A percentile compares a stretch with the other conserved stretches of the same genome.
These are phyloP conservation scores for Protobothrops flavoviridis DNA, from an alignment of 2,113 vertebrate genomes.

Conservation along the genomic window DNA sequence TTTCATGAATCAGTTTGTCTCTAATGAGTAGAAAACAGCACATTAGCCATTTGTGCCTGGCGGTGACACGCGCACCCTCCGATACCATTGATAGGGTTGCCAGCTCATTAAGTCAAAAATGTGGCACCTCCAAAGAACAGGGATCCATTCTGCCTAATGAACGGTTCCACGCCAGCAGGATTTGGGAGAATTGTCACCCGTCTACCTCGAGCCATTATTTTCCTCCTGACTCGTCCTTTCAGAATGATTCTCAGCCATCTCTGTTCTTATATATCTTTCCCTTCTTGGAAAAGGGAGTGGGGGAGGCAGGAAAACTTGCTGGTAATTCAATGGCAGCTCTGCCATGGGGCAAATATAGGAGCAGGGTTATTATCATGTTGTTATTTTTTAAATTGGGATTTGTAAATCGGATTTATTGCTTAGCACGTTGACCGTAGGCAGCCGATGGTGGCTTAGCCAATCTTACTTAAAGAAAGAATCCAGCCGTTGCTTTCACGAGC, in stretches of 20 bases:
- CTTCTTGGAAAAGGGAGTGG: neutral
- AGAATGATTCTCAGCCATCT: neutral
- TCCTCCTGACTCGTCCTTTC: neutral
- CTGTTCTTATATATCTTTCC: neutral
- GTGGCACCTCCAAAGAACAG: neutral
- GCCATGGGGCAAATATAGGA: neutral
- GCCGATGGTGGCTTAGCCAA: neutral
- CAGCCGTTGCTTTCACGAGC: neutral
- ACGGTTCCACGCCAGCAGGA: neutral
- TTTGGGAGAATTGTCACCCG: neutral
- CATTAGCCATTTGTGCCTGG: neutral
- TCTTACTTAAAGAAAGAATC: neutral
- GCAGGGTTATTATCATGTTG: neutral
- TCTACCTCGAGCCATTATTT: neutral
- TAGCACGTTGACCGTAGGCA: neutral
- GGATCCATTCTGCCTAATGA: neutral
- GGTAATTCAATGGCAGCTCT: neutral
- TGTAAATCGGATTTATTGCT: neutral
- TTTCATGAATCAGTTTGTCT: constrained; percentile 13
- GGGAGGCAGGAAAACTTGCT: neutral
- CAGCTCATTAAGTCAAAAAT: constrained; percentile 20
- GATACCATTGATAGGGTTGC: neutral
- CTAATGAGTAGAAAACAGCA: constrained; percentile 14
- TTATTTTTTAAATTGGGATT: neutral
- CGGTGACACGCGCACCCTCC: neutral